phyloP scores from a whole-genome alignment of 2,888 invertebrate genomes.

The Drosophila rellima region DNA sequence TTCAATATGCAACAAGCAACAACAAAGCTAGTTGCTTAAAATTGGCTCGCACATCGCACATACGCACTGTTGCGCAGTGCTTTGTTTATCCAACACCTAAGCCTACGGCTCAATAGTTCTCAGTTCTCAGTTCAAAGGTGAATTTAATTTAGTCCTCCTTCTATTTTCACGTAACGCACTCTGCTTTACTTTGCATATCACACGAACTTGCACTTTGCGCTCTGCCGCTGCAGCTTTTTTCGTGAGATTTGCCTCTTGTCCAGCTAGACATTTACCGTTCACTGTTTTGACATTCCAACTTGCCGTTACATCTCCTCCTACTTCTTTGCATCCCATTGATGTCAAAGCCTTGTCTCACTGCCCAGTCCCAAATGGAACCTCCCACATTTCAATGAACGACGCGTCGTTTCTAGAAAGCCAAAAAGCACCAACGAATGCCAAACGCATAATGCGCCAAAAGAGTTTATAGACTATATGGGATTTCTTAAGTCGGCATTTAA shows the following conservation, averaged over 20 bases:
- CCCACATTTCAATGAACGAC: conserved; percentile 20
- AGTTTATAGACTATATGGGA: neutral
- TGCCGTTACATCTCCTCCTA: conserved; percentile 44
- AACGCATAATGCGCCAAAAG: no score
- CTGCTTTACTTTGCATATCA: conserved; percentile 73
- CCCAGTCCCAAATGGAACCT: conserved; percentile 19
- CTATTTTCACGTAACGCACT: conserved; percentile 21
- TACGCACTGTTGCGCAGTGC: conserved; percentile 54
- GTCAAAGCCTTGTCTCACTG: conserved; percentile 40
- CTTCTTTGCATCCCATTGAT: conserved; percentile 38
- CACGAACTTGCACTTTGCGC: conserved; percentile 80
- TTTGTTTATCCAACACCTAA: conserved; percentile 50
- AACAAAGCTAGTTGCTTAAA: conserved; percentile 22
- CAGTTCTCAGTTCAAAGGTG: neutral
- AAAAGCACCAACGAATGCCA: neutral
- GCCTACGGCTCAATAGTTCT: conserved; percentile 11
- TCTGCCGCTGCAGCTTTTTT: conserved; percentile 44
- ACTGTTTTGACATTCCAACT: conserved; percentile 74
- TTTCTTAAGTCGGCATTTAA: no score
- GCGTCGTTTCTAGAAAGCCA: conserved; percentile 8
- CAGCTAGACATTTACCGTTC: conserved; percentile 75
- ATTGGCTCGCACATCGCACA: conserved; percentile 41
- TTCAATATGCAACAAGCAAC: conserved; percentile 35
- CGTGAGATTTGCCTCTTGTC: conserved; percentile 40
- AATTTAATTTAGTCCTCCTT: neutral